These are phyloP conservation scores for Crypturellus undulatus DNA, from an alignment of 2,113 vertebrate genomes.

Conservation along the genomic window DNA sequence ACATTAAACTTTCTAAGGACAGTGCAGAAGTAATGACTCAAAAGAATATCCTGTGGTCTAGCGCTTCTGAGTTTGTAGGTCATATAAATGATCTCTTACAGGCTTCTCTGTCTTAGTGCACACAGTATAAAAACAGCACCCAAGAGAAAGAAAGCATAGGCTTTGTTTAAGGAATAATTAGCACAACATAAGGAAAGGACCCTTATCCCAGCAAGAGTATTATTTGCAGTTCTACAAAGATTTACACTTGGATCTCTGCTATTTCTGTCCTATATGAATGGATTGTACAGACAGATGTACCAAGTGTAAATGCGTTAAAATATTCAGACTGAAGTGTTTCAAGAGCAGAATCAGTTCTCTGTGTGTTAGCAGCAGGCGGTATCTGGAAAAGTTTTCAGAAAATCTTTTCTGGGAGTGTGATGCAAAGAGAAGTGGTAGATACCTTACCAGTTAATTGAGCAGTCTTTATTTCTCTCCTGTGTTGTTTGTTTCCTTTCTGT, in stretches of 20 bases:
- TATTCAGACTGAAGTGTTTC: neutral
- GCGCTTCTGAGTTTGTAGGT: conserved; percentile 9
- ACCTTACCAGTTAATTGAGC: neutral
- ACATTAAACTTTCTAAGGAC: neutral
- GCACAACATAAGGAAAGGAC: neutral
- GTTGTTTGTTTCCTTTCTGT: conserved; percentile 10
- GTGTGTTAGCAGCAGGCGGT: neutral
- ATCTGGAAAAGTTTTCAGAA: conserved; percentile 17
- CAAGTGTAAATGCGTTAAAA: neutral
- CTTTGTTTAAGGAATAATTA: neutral
- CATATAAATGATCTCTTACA: conserved; percentile 19
- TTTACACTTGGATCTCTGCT: neutral
- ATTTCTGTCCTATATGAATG: neutral
- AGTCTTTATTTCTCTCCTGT: neutral
- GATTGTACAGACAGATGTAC: neutral
- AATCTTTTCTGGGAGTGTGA: neutral
- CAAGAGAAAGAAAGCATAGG: neutral
- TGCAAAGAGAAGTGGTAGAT: neutral
- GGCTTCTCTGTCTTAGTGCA: neutral
- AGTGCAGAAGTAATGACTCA: conserved; percentile 6
- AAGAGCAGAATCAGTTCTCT: neutral
- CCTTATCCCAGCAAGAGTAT: neutral
- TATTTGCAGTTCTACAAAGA: neutral
- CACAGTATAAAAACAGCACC: neutral
- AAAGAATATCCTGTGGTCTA: neutral